phyloP scores from a whole-genome alignment of 2,888 invertebrate species.

The Stenolophus ochropezus region DNA sequence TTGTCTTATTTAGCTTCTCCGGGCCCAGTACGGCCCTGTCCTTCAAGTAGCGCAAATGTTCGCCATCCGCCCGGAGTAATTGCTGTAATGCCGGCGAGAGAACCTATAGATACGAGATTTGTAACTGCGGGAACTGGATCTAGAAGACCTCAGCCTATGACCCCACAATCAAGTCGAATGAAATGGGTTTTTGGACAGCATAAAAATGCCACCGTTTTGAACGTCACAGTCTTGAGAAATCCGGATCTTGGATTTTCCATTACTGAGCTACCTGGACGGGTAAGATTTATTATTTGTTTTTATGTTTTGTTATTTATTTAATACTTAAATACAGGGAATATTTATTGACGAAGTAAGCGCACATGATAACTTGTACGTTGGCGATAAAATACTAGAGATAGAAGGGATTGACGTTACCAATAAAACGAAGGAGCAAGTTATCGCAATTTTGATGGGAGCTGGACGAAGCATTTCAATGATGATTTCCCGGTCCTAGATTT shows the following conservation, averaged over 20 bases:
- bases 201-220: conserved; percentile 74
- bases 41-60: neutral
- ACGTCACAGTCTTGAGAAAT: conserved; percentile 71
- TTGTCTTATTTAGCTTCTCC: conserved; percentile 39
- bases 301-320: neutral
- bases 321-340: conserved; percentile 74
- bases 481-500: conserved; percentile 41
- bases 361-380: conserved; percentile 68
- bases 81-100: neutral
- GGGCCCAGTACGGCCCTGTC: neutral
- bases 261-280: conserved; percentile 69
- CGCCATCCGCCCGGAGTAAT: neutral
- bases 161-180: conserved; percentile 64
- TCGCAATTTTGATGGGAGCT: conserved; percentile 2
- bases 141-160: neutral
- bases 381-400: conserved; percentile 49
- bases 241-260: conserved; percentile 77
- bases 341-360: conserved; percentile 78
- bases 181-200: conserved; percentile 77
- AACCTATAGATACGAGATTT: neutral
- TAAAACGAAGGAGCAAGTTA: conserved; percentile 17
- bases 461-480: conserved; percentile 39
- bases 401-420: conserved; percentile 50
- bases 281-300: conserved; percentile 35
- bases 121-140: neutral